Evolutionary conservation across 2,888 invertebrate genomes (phyloP).

Genomic region (Zaprionus bogoriensis): DNA sequence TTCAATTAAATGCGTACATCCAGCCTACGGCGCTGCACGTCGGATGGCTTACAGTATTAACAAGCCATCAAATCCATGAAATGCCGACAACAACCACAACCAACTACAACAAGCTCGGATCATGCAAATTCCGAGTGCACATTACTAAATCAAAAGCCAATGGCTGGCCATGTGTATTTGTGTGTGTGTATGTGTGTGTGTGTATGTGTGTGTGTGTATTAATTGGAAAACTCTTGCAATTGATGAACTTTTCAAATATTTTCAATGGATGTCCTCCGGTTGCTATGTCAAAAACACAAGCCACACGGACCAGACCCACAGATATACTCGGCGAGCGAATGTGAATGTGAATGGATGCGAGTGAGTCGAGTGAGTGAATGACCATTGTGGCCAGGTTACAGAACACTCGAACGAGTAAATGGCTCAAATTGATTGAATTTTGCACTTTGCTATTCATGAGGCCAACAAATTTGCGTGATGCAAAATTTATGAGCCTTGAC

Average conservation of each 20-base stretch:
- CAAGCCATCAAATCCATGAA: constrained; percentile 27
- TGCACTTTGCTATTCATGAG: constrained; percentile 76
- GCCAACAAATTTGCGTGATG: constrained; percentile 65
- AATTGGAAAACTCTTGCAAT: constrained; percentile 55
- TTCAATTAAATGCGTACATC: constrained; percentile 42
- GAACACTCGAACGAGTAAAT: constrained; percentile 57
- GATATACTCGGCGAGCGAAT: constrained; percentile 1
- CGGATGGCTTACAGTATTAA: constrained; percentile 41
- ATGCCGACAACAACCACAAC: constrained; percentile 1
- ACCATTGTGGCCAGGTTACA: constrained; percentile 53
- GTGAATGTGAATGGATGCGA: not conserved
- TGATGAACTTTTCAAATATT: constrained; percentile 58
- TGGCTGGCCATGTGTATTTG: constrained; percentile 15
- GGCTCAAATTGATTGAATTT: constrained; percentile 78
- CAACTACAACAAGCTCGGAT: constrained; percentile 15
- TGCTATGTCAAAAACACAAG: constrained; percentile 57
- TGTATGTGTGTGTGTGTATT: constrained; percentile 27
- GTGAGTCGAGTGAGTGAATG: constrained; percentile 14
- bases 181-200: constrained; percentile 6
- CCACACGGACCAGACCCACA: constrained; percentile 21
- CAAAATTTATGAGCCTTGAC: constrained; percentile 60
- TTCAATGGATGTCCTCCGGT: constrained; percentile 45
- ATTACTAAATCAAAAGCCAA: constrained; percentile 59
- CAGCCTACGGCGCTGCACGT: constrained; percentile 18
- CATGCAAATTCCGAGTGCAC: constrained; percentile 30